Conservation (phyloP, 2,888 invertebrate genomes). For the Protula sp. region DNA sequence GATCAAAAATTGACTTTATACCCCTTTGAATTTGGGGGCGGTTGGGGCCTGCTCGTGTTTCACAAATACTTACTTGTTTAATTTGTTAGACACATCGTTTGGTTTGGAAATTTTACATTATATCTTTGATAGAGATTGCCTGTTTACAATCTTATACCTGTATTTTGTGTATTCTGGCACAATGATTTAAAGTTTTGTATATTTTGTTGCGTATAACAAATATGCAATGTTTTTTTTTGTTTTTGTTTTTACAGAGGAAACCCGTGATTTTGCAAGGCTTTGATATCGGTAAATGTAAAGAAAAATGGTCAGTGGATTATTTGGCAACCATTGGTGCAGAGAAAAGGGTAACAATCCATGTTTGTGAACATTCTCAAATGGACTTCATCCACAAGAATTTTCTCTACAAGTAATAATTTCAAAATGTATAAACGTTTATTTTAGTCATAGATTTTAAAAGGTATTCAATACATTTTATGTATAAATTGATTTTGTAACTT, state of each 20-base stretch:
- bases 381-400: constrained; percentile 59
- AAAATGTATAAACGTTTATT: neutral
- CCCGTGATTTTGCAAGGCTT: constrained; percentile 55
- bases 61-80: too few species aligned
- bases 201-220: too few species aligned
- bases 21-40: too few species aligned
- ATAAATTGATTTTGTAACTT: neutral
- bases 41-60: too few species aligned
- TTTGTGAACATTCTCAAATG: constrained; percentile 53
- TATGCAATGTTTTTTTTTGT: too few species aligned
- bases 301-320: constrained; percentile 56
- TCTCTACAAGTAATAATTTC: constrained; percentile 51
- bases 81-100: too few species aligned
- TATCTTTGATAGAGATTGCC: too few species aligned
- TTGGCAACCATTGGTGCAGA: constrained; percentile 47
- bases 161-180: too few species aligned
- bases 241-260: constrained; percentile 32
- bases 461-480: neutral
- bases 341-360: constrained; percentile 56
- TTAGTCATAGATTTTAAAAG: neutral
- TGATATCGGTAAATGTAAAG: constrained; percentile 55
- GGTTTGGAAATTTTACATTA: too few species aligned
- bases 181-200: too few species aligned
- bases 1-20: too few species aligned
- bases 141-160: too few species aligned